Percentiles rank a stretch among this genome's conserved stretches.
phyloP scores from a whole-genome alignment of 2,888 invertebrate species.

The Megalurothrips usitatus region DNA sequence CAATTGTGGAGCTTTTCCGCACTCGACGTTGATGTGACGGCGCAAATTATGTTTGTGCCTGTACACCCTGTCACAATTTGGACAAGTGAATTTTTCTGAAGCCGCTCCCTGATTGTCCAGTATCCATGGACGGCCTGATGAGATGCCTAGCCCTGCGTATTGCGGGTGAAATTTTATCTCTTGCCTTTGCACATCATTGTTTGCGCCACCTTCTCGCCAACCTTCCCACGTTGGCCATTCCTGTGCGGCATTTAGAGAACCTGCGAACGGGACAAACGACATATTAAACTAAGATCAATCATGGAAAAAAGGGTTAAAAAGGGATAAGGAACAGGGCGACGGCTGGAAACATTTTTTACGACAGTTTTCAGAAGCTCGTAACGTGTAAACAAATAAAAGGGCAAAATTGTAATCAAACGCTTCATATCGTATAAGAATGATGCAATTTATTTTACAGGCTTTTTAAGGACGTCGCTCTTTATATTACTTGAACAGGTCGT shows the following conservation, averaged over 20 bases:
- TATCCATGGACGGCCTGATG: neutral
- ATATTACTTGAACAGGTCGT: neutral
- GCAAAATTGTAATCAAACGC: too few relatives aligned
- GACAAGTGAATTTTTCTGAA: conserved; percentile 36
- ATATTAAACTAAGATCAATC: neutral
- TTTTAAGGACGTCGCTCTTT: neutral
- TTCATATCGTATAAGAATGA: too few relatives aligned
- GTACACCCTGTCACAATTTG: conserved; percentile 37
- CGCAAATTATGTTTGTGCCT: conserved; percentile 36
- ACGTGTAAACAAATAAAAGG: too few relatives aligned
- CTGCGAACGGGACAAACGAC: neutral
- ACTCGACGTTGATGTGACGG: conserved; percentile 47
- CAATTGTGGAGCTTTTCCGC: conserved; percentile 56
- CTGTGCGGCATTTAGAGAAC: neutral
- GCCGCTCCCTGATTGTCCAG: neutral
- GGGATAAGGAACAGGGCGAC: neutral
- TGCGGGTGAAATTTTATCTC: neutral
- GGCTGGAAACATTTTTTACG: too few relatives aligned
- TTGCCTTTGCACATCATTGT: neutral
- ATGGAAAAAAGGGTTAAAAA: neutral
- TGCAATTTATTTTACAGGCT: neutral
- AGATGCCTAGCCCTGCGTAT: neutral
- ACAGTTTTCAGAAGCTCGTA: too few relatives aligned
- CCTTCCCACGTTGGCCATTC: neutral
- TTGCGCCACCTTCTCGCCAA: neutral